Percentiles rank a stretch among this genome's conserved stretches.
These are phyloP conservation scores for Psococerastis gibbosa DNA, from an alignment of 2,888 invertebrate genomes.

Conservation along the genomic window DNA sequence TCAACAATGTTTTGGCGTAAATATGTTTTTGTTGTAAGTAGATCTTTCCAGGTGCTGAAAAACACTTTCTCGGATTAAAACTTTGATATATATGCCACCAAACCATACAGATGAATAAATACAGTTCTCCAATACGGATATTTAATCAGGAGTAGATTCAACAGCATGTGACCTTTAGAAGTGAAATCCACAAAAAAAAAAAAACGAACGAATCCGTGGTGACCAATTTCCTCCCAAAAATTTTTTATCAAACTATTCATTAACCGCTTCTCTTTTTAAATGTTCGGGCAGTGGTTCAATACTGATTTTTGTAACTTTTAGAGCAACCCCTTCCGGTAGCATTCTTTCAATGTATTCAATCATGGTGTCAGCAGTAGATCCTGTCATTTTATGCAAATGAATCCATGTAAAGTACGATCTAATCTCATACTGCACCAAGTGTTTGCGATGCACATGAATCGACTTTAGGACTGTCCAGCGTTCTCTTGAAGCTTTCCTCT, in stretches of 20 bases:
- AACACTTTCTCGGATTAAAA: no score
- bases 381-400: constrained; percentile 68
- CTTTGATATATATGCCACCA: no score
- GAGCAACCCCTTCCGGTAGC: constrained; percentile 89
- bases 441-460: constrained; percentile 81
- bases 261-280: constrained; percentile 3
- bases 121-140: no score
- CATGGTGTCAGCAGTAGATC: constrained; percentile 87
- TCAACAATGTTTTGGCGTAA: no score
- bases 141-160: no score
- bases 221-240: no score
- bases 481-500: constrained; percentile 51
- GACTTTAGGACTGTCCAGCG: constrained; percentile 68
- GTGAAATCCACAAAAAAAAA: no score
- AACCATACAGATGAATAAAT: no score
- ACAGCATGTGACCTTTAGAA: no score
- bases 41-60: no score
- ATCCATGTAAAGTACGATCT: constrained; percentile 79
- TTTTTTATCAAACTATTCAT: not conserved
- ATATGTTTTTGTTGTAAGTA: no score
- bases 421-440: constrained; percentile 87
- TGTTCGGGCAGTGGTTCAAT: constrained; percentile 6
- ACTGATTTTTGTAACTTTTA: constrained; percentile 65
- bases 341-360: constrained; percentile 92
- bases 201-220: no score